Evolutionary conservation across 2,888 invertebrate species (phyloP).

Genomic region (Tipula confusa): DNA sequence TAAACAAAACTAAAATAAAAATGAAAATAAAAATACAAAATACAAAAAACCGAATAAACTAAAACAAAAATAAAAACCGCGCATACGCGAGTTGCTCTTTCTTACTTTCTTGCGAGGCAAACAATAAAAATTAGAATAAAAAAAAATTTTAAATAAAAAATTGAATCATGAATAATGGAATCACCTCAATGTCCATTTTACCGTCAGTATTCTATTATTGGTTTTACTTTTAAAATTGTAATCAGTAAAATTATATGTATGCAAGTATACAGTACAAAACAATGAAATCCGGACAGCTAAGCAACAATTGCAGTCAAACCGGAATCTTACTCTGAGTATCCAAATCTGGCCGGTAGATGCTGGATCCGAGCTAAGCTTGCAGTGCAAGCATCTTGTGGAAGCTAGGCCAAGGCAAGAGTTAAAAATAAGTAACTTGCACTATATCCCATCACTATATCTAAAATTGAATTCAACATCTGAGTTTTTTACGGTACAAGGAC

Average conservation of each 20-base stretch:
- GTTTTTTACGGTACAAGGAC: too few relatives aligned
- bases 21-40: not conserved
- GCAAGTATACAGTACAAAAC: not conserved
- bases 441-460: too few relatives aligned
- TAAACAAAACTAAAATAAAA: conserved; percentile 15
- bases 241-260: not conserved
- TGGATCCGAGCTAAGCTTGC: too few relatives aligned
- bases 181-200: conserved; percentile 30
- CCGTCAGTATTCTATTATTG: not conserved
- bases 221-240: conserved; percentile 26
- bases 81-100: conserved; percentile 28
- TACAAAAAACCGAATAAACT: conserved; percentile 20
- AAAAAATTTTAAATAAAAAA: not conserved
- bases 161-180: conserved; percentile 27
- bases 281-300: too few relatives aligned
- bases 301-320: too few relatives aligned
- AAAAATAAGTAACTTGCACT: too few relatives aligned
- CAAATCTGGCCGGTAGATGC: too few relatives aligned
- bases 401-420: too few relatives aligned
- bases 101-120: not conserved
- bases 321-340: too few relatives aligned
- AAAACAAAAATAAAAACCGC: conserved; percentile 28
- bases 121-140: not conserved
- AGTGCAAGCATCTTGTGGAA: too few relatives aligned
- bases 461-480: too few relatives aligned